A percentile compares a stretch with the other conserved stretches of the same genome.
Evolutionary conservation across 2,113 vertebrate species (phyloP).

Genomic region (Columba livia): DNA sequence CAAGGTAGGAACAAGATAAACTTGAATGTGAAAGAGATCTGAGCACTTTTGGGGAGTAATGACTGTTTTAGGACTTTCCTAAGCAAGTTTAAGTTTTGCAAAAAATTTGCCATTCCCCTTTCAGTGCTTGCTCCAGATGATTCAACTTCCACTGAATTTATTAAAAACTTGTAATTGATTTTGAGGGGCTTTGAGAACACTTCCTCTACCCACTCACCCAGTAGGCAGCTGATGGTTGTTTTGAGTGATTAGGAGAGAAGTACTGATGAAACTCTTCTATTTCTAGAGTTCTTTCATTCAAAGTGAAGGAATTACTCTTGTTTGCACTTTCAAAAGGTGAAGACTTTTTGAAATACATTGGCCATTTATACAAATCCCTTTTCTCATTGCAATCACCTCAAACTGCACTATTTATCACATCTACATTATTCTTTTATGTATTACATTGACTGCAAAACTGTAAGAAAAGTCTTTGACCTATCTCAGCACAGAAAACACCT

Average conservation of each 20-base stretch:
- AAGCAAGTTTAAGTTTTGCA: background rate
- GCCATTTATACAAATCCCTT: background rate
- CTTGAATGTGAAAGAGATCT: background rate
- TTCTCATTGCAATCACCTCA: background rate
- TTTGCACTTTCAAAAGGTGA: background rate
- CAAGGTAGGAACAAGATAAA: background rate
- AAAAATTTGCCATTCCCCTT: background rate
- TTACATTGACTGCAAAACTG: background rate
- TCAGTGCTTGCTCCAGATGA: background rate
- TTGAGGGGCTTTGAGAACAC: background rate
- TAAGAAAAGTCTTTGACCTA: background rate
- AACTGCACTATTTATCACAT: background rate
- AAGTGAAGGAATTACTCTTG: background rate
- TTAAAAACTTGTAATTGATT: background rate
- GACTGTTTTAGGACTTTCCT: background rate
- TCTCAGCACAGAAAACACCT: background rate
- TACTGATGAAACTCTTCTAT: background rate
- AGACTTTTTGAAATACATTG: background rate
- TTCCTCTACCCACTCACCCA: background rate
- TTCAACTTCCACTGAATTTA: background rate
- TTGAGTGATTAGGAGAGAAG: constrained; percentile 7
- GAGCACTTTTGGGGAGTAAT: background rate
- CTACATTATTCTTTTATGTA: background rate
- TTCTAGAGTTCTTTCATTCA: background rate
- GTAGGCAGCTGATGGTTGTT: background rate